These are phyloP conservation scores for Pygoscelis antarcticus DNA, from an alignment of 2,113 vertebrate genomes.

Conservation along the genomic window DNA sequence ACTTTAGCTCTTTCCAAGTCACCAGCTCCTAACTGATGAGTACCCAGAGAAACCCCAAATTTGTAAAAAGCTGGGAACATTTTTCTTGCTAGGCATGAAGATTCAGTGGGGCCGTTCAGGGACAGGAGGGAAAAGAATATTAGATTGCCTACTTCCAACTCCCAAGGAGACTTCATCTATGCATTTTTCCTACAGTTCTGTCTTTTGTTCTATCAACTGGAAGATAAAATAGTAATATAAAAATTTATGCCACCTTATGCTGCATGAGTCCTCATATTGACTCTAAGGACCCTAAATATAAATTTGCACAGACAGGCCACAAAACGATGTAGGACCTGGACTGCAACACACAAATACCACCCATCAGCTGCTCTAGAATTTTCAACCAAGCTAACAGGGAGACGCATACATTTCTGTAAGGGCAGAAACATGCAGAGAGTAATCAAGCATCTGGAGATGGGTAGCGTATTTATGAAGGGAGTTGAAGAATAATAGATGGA, in stretches of 20 bases:
- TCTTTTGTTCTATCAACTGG: neutral
- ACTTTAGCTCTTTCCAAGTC: neutral
- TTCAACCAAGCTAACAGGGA: neutral
- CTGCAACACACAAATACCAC: neutral
- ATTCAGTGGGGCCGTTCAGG: neutral
- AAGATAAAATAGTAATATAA: neutral
- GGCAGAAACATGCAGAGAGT: neutral
- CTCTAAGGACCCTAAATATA: neutral
- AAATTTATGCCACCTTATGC: neutral
- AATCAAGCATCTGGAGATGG: conserved; percentile 11
- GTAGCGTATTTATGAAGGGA: neutral
- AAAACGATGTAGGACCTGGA: neutral
- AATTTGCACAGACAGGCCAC: neutral
- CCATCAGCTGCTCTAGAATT: neutral
- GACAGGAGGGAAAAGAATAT: neutral
- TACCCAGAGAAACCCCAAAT: neutral
- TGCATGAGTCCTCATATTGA: neutral
- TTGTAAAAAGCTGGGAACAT: neutral
- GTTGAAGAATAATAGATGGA: conserved; percentile 50
- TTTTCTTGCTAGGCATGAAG: neutral
- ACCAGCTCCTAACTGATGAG: neutral
- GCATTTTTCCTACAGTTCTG: neutral
- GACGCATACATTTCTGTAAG: neutral
- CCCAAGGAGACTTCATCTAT: neutral
- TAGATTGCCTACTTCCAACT: neutral